Base-by-base conservation (phyloP, 2,888 invertebrate species). In the Drosophila multiciliata region DNA sequence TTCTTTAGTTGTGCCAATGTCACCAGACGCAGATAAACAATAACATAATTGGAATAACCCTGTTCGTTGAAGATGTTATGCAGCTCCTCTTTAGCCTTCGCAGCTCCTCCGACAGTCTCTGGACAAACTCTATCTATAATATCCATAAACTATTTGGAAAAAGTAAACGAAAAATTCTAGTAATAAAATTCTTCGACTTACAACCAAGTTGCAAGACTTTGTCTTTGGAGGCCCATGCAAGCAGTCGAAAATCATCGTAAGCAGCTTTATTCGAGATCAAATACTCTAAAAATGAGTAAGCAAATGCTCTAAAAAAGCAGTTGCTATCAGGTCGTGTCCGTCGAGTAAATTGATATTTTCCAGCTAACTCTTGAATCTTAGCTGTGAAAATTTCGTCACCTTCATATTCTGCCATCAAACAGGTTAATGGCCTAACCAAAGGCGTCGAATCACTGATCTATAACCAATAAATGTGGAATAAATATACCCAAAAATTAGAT, bases 271-370 rank as follows among this genome's bases (percentile, higher is more conserved):
- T 96, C 78, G 95, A 95, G 66, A 98, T 95, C 89, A 99, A 95
- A 92, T 96, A 95, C 94, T 99, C 99, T 93, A 99, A 95, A 93
- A 97, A 98, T 38, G 98, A 97, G 93, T 97, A 99, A 45, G 97
- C 98, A 93, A 99, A 99, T 55, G 98, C 99, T 88, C 99, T 95
- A 93, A 97, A 99, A 93, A 99, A 99, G 93, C 99, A 99, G 93
- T 99, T 99, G 40, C 99, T 99, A 94, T 99, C 99, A 1, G 99
- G 99, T 80, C 99, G 95, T 57, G 98, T 99, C 92, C 98, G 95
- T 78, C 99, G 95, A 82, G 99, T 95, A 90, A 94, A 95, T 90
- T 96, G 96, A 93, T 98, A 99, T 91, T 97, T 97, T 75, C 95
- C 95, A 67, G 96, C 94, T 77, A 99, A 94, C 92, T 96, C 96